These are phyloP conservation scores for Drosophila hawaiiensis DNA, from an alignment of 2,888 invertebrate genomes.

Conservation along the genomic window DNA sequence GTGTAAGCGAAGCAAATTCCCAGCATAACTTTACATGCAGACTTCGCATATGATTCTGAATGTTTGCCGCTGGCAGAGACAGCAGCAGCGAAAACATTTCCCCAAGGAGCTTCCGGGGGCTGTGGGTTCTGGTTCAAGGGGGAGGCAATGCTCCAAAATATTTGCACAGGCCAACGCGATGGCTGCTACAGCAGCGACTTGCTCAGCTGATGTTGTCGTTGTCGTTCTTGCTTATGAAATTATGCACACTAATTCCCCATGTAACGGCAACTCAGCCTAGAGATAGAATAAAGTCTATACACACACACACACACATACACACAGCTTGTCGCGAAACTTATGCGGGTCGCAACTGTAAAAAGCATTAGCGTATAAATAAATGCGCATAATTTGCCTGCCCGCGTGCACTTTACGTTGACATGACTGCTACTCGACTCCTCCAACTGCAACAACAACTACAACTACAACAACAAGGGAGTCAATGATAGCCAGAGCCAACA, in stretches of 20 bases:
- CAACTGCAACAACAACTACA: constrained; percentile 13
- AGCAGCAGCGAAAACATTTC: constrained; percentile 53
- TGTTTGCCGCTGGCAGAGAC: constrained; percentile 37
- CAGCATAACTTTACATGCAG: constrained; percentile 68
- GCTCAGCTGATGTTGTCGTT: constrained; percentile 21
- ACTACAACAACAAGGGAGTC: constrained; percentile 13
- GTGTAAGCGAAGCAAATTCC: constrained; percentile 63
- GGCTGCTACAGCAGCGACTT: constrained; percentile 55
- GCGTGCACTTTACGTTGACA: constrained; percentile 70
- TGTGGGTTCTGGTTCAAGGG: not conserved
- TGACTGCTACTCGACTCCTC: constrained; percentile 30
- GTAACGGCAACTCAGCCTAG: constrained; percentile 62
- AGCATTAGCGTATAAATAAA: constrained; percentile 63
- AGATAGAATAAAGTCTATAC: constrained; percentile 22
- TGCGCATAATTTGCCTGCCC: constrained; percentile 69
- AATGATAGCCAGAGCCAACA: constrained; percentile 33
- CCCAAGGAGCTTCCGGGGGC: constrained; percentile 22
- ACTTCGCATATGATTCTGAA: constrained; percentile 58
- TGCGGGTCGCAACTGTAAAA: constrained; percentile 61
- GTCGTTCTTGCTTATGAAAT: constrained; percentile 67
- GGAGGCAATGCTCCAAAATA: constrained; percentile 57
- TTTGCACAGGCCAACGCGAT: constrained; percentile 74
- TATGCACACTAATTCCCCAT: constrained; percentile 79
- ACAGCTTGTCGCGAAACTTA: constrained; percentile 42
- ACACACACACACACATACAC: not conserved